A percentile compares a stretch with the other conserved stretches of the same genome.
These are phyloP conservation scores for Rhynchophorus ferrugineus DNA, from an alignment of 1,140 invertebrate genomes.

Conservation along the genomic window DNA sequence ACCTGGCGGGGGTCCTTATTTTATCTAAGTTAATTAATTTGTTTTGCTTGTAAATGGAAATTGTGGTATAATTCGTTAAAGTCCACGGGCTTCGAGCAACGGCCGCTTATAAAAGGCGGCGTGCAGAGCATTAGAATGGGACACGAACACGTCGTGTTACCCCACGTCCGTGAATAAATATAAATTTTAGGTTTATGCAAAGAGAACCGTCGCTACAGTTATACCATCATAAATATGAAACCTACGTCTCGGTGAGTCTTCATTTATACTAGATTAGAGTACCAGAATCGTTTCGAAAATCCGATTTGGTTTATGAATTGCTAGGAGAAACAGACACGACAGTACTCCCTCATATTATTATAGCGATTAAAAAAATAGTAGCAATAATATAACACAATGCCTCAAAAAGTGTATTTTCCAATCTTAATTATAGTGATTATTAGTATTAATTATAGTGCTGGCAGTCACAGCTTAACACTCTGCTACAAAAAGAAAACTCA, in stretches of 20 bases:
- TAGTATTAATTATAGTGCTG: too few species aligned
- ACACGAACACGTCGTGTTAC: background rate
- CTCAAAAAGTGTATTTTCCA: too few species aligned
- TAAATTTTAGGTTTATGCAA: background rate
- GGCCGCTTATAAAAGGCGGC: background rate
- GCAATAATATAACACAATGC: too few species aligned
- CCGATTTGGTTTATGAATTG: too few species aligned
- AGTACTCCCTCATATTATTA: too few species aligned
- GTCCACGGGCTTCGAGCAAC: background rate
- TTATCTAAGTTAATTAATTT: constrained; percentile 9
- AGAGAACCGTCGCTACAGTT: background rate
- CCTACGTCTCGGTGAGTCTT: background rate
- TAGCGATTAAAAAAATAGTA: too few species aligned
- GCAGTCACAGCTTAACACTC: too few species aligned
- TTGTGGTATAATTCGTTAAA: background rate
- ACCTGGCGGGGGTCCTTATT: background rate
- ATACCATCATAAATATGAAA: background rate
- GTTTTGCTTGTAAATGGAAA: background rate
- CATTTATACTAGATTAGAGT: too few species aligned
- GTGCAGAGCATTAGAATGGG: background rate
- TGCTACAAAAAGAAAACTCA: too few species aligned
- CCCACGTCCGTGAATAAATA: background rate
- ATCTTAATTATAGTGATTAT: too few species aligned
- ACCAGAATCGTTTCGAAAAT: too few species aligned
- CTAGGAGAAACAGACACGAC: too few species aligned